Evolutionary conservation across 53 echinoderm and acorn worm species (phyloP).

Genomic region (Paracentrotus lividus): DNA sequence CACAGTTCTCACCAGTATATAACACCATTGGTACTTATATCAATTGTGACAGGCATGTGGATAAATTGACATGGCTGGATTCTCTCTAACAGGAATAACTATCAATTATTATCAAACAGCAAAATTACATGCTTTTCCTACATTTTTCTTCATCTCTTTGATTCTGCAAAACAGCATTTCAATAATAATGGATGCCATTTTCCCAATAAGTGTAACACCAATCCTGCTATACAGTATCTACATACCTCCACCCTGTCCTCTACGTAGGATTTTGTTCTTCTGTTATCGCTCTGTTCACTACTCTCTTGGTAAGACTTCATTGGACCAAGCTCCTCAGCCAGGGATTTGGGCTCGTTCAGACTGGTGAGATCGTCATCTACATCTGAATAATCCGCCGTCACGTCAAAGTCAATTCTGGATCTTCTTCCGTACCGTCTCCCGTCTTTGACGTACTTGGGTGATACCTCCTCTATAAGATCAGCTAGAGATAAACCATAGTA

Average conservation of each 20-base stretch:
- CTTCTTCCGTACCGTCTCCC: constrained; percentile 89
- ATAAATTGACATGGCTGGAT: too few species aligned
- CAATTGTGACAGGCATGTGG: too few species aligned
- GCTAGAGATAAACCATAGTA: constrained; percentile 50
- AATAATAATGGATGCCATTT: too few species aligned
- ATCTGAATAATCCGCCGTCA: constrained; percentile 78
- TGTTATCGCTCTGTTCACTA: constrained; percentile 30
- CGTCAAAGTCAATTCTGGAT: constrained; percentile 81
- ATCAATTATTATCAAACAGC: too few species aligned
- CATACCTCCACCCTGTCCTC: constrained; percentile 54
- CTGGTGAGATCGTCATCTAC: constrained; percentile 71
- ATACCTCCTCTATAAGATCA: constrained; percentile 80
- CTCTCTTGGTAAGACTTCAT: constrained; percentile 17
- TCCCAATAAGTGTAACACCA: too few species aligned
- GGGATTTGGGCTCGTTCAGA: constrained; percentile 30
- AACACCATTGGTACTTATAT: too few species aligned
- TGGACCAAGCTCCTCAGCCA: constrained; percentile 55
- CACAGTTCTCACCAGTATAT: too few species aligned
- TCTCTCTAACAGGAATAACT: too few species aligned
- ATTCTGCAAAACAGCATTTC: too few species aligned
- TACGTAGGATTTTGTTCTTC: constrained; percentile 8
- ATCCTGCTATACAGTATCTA: too few species aligned
- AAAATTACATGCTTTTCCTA: too few species aligned
- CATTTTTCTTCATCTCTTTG: too few species aligned
- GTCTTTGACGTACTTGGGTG: constrained; percentile 88